phyloP scores from a whole-genome alignment of 2,113 vertebrate species.

The Dolichotis patagonum region DNA sequence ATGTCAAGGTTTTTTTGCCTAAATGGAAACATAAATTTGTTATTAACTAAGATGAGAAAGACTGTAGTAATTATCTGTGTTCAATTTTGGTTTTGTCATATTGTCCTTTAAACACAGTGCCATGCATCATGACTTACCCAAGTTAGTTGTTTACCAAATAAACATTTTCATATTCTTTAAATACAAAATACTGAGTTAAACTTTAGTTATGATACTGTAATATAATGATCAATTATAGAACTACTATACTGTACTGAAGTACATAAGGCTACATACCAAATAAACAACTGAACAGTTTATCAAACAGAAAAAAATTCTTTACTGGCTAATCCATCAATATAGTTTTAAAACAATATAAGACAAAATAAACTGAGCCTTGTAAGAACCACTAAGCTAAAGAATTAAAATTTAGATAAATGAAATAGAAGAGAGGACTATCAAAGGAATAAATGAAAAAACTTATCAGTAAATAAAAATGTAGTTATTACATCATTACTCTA shows the following conservation, averaged over 20 bases:
- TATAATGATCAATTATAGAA: background rate
- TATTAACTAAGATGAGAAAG: background rate
- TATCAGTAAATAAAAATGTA: background rate
- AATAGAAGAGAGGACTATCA: background rate
- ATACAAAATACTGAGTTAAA: background rate
- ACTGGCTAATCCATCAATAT: conserved; percentile 75
- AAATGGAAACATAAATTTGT: background rate
- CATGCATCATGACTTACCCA: conserved; percentile 71
- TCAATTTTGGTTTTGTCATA: background rate
- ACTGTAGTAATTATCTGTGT: background rate
- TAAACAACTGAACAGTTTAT: background rate
- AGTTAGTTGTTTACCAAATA: conserved; percentile 77
- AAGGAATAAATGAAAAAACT: conserved; percentile 2
- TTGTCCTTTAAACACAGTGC: conserved; percentile 62
- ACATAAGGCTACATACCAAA: background rate
- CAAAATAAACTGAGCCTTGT: conserved; percentile 76
- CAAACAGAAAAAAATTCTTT: conserved; percentile 67
- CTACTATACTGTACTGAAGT: background rate
- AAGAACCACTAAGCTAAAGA: conserved; percentile 80
- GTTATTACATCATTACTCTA: background rate
- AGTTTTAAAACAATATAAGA: conserved; percentile 81
- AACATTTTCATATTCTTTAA: background rate
- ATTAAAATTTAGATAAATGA: conserved; percentile 78
- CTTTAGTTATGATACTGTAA: background rate
- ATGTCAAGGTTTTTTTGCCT: background rate